Evolutionary conservation across 2,888 invertebrate genomes (phyloP).

Genomic region (Drosophila acutilabella): DNA sequence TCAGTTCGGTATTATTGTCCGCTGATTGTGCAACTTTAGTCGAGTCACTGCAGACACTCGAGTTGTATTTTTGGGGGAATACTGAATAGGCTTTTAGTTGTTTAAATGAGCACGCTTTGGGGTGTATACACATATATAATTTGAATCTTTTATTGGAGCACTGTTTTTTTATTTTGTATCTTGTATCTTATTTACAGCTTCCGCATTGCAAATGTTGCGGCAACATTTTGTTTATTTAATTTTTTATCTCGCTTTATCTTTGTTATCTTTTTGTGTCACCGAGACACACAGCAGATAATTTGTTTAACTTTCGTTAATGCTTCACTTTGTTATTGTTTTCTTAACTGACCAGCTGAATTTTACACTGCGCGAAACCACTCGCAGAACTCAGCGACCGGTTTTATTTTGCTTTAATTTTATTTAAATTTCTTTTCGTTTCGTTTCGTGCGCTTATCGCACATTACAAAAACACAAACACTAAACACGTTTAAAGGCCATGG

Average conservation of each 20-base stretch:
- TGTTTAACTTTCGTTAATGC: constrained; percentile 4
- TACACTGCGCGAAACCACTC: constrained; percentile 21
- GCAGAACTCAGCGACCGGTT: constrained; percentile 56
- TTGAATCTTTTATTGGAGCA: constrained; percentile 20
- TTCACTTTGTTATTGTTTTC: constrained; percentile 17
- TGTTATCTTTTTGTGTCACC: constrained; percentile 73
- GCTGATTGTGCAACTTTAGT: constrained; percentile 64
- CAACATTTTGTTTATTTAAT: constrained; percentile 63
- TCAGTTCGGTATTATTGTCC: constrained; percentile 19
- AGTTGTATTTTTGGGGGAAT: neutral
- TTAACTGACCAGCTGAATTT: constrained; percentile 58
- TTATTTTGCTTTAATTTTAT: constrained; percentile 41
- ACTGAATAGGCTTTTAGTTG: constrained; percentile 45
- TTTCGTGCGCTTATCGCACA: constrained; percentile 36
- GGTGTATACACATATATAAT: neutral
- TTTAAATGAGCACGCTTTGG: constrained; percentile 49
- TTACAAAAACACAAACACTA: constrained; percentile 43
- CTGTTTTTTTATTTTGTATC: constrained; percentile 23
- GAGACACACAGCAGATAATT: constrained; percentile 29
- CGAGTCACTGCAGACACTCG: constrained; percentile 36
- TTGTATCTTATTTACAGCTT: constrained; percentile 48
- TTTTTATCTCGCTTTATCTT: constrained; percentile 42
- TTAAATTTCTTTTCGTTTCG: constrained; percentile 23
- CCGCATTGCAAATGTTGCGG: constrained; percentile 58
- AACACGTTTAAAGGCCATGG: constrained; percentile 45